Conservation (phyloP, 2,113 vertebrate genomes). For the Phylloscopus whistleri region DNA sequence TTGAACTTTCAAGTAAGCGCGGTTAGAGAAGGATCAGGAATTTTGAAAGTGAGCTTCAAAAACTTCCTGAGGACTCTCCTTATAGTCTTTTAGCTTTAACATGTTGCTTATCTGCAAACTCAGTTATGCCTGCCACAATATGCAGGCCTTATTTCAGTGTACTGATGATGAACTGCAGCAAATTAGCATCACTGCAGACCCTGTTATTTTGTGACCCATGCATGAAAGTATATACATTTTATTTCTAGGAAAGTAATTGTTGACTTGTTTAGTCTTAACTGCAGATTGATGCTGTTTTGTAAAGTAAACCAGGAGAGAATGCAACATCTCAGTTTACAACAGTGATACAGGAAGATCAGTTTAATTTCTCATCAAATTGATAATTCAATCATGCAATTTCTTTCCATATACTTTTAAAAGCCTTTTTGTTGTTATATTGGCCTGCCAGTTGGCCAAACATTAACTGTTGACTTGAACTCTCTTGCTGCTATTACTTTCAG, state of each 20-base stretch:
- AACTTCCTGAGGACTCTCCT: not conserved
- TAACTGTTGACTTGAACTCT: not conserved
- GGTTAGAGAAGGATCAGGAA: not conserved
- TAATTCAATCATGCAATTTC: not conserved
- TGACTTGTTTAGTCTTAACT: not conserved
- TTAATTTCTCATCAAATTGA: not conserved
- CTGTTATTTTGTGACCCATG: not conserved
- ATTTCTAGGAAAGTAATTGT: not conserved
- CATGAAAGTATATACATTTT: not conserved
- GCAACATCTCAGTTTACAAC: not conserved
- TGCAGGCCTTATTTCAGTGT: not conserved
- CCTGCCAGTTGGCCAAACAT: not conserved
- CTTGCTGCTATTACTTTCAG: not conserved
- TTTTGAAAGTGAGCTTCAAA: not conserved
- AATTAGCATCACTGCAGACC: not conserved
- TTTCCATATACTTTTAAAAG: not conserved
- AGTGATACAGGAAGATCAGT: not conserved
- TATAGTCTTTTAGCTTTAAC: not conserved
- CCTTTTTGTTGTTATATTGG: not conserved
- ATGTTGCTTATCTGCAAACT: not conserved
- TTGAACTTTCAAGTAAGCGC: not conserved
- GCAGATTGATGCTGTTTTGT: not conserved
- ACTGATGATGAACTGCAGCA: not conserved
- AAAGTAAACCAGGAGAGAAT: not conserved
- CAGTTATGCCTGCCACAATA: not conserved